Evolutionary conservation across 2,888 invertebrate species (phyloP), one percentile per base, ranked within the genome.

Genomic region (Ommatoiulus sabulosus): DNA sequence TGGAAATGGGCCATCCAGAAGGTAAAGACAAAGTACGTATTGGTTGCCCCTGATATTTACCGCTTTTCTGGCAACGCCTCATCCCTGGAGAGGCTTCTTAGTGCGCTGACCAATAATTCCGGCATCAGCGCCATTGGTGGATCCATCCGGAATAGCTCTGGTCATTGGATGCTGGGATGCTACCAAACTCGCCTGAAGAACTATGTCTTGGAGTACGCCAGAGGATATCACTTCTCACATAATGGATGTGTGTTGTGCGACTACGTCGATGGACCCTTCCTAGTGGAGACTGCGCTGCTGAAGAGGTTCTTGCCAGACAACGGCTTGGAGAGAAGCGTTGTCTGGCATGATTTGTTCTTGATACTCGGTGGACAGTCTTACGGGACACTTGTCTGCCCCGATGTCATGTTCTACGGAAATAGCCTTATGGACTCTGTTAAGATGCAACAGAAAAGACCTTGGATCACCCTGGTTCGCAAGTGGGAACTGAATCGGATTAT

Each of bases 221-320:
- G 91, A 43, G 92, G 92, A 6, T 92, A 92, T 88, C 90, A 91
- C 15, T 90, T 91, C 87, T 92, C 92, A 0, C 80, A 90, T 1
- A 52, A 52, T 10, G 92, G 91, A 89, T 92, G 92, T 88, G 90
- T 92, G 90, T 90, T 90, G 84, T 92, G 92, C 90, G 91, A 92
- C 89, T 91, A 92, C 87, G 88, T 91, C 4, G 90, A 91, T 87
- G 92, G 91, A 10, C 92, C 92, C 1, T 87, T 87, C 63, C 8
- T 87, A 10, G 85, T 91, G 84, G 89, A 90, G 7, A 89, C 87
- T 1, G 88, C 89, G 43, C 91, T 91, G 2, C 86, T 63, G 3
- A n/a, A 63, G 63, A 63, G 63, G n/a, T 63, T 91, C 7, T 91
- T 91, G 88, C 91, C 44, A 89, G 90, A 4, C 90, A 89, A 57